Conservation (phyloP, 2,888 invertebrate species). For the Sycophila texana region DNA sequence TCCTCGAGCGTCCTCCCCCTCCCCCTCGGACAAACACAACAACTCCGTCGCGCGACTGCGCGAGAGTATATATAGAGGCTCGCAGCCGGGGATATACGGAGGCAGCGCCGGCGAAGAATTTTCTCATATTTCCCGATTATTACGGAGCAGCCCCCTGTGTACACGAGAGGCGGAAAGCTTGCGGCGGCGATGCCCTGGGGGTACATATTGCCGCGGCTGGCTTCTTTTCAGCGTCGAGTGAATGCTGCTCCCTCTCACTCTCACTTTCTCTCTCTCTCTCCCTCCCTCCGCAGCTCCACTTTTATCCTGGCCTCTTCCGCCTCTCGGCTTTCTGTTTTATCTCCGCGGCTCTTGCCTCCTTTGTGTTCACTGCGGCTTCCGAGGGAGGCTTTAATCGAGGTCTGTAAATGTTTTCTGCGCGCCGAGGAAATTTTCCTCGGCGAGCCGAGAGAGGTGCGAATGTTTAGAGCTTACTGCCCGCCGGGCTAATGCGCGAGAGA, state of each 20-base stretch:
- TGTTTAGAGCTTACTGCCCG: neutral
- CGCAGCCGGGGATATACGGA: no score
- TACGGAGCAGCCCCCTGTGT: slow-evolving; percentile 57
- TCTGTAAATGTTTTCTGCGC: slow-evolving; percentile 30
- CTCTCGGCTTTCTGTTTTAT: slow-evolving; percentile 5
- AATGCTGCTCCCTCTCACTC: slow-evolving; percentile 20
- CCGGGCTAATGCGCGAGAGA: neutral
- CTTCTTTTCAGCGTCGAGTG: slow-evolving; percentile 43
- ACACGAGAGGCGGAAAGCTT: slow-evolving; percentile 17
- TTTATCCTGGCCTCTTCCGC: neutral
- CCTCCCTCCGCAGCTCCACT: no score
- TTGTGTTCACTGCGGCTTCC: neutral
- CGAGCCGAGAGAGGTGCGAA: slow-evolving; percentile 25
- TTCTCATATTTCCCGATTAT: slow-evolving; percentile 70
- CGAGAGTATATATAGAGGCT: no score
- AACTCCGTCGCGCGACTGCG: neutral
- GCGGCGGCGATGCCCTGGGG: slow-evolving; percentile 11
- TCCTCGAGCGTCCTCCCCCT: neutral
- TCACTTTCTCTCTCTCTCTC: neutral
- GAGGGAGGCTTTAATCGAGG: slow-evolving; percentile 37
- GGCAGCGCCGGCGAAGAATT: slow-evolving; percentile 61
- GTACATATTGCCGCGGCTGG: slow-evolving; percentile 21
- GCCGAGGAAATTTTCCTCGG: neutral
- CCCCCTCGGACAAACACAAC: slow-evolving; percentile 4
- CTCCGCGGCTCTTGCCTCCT: neutral